Evolutionary conservation across 64 coral and sea anemone species (phyloP), one percentile per base, ranked within the genome.

Genomic region (Porites lutea): DNA sequence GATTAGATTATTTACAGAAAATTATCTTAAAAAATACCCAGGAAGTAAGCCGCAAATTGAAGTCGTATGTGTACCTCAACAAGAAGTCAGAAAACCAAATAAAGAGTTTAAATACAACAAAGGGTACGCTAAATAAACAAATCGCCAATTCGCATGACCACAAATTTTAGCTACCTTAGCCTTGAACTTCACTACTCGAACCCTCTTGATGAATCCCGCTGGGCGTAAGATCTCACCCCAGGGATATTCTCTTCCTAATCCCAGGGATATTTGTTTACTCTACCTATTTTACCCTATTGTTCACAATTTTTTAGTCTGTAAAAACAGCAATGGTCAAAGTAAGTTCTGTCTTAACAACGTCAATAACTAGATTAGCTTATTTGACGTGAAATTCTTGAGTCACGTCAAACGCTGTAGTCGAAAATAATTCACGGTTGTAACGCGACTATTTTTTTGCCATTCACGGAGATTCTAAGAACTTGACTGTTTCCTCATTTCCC

Each of bases 401-500:
- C 62, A 84, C 45, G 63, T 63, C 44, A 68, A 84, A 84, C 61
- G 81, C 59, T 65, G 65, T 65, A 65, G 81, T 51, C 18, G 81
- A 84, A 84, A 84, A 68, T 47, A 51, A 80, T 43, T 80, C 18
- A 61, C 51, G 13, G 60, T 48, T 63, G 59, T 49, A 5, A 84
- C 61, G 63, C 45, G 2, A 51, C 46, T 14, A 3, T 48, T 63
- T 48, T 49, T 46, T 43, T 6, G 81, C 81, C 9, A 68, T 22
- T 66, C 63, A 13, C 23, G 20, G 13, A 13, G 52, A 58, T 15
- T 82, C 53, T 82, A 82, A 8, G 79, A 82, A 10, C 46, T 63
- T 18, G 81, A 47, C 8, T 84, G 91, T 49, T 87, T 92, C 15
- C 91, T 92, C 72, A 92, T 65, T 61, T 92, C 82, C 91, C 91